Base-by-base conservation (phyloP, 2,888 invertebrate genomes). In the Azorinus chamasolen region DNA sequence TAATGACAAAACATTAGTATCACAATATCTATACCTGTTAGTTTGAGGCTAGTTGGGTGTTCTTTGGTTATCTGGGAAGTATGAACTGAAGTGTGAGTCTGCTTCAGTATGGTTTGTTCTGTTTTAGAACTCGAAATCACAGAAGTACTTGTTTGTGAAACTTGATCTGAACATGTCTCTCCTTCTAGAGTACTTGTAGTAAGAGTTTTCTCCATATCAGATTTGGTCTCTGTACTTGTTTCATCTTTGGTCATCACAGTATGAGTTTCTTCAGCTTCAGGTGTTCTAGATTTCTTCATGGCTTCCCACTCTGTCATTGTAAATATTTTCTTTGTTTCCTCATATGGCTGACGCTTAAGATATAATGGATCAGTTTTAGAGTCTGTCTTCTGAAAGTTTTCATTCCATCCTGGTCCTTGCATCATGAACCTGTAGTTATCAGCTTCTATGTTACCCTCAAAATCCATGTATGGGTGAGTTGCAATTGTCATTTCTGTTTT, bases 241-340 rank as follows among this genome's bases (percentile, higher is more conserved):
- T 75, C 79, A 18, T 78, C 69, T 22, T 58, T 50, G 27, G 72
- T 51, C 32, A 64, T 68, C 10, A 55, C 48, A 39, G 57, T 48
- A 10, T 43, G 32, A 10, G 51, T 63, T 0, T 18, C 39, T 22
- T 65, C 61, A n/a, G 41, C 25, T 3, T 32, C 25, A 22, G 51
- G 55, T 50, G 83, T 84, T 75, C 85, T 88, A 8, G 83, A 71
- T 46, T 85, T 78, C 58, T 88, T 89, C 88, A 90, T 86, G 14
- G 87, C 91, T 80, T 91, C 91, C 90, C 89, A 89, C 73, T 91
- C 91, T n/a, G 87, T 84, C 91, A 91, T 91, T 18, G 89, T 90
- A 69, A 81, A 91, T 45, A 91, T 88, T 66, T 89, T 90, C 65
- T 90, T 91, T 55, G 78, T 84, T 66, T 89, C 89, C 58, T 88